Conservation (phyloP, 2,888 invertebrate species). For the Vandiemenella viatica region DNA sequence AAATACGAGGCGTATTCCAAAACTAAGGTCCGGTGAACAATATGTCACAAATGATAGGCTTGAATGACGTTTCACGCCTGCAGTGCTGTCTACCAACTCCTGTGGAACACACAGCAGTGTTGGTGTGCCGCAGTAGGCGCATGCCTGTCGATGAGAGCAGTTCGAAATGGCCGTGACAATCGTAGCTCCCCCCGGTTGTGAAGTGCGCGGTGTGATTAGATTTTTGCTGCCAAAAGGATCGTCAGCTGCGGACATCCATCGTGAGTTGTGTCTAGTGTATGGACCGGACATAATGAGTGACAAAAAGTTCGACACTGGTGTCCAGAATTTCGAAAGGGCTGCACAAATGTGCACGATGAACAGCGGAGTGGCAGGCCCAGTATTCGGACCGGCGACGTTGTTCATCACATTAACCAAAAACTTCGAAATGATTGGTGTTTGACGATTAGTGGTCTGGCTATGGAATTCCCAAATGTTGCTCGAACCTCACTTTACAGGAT, state of each 20-base stretch:
- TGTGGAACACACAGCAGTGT: too few relatives aligned
- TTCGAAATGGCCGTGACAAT: not conserved
- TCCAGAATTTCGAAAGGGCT: not conserved
- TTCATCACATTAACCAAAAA: not conserved
- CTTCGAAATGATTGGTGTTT: not conserved
- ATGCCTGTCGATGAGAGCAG: not conserved
- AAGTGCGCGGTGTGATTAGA: conserved; percentile 1
- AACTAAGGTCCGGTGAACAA: not conserved
- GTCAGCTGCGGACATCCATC: not conserved
- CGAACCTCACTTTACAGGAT: too few relatives aligned
- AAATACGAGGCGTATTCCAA: not conserved
- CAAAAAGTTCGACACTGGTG: not conserved
- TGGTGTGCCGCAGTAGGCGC: not conserved
- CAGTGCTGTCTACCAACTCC: too few relatives aligned
- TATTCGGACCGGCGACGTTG: not conserved
- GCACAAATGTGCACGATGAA: conserved; percentile 1
- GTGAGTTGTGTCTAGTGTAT: not conserved
- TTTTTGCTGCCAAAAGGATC: not conserved
- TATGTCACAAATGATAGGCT: not conserved
- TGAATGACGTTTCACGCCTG: not conserved
- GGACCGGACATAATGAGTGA: not conserved
- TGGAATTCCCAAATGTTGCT: too few relatives aligned
- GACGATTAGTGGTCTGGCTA: not conserved
- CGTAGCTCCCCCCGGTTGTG: too few relatives aligned
- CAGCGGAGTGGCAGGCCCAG: conserved; percentile 1